A percentile compares a stretch with the other conserved stretches of the same genome.
Conservation (phyloP, 2,888 invertebrate species). For the Eupeodes luniger region DNA sequence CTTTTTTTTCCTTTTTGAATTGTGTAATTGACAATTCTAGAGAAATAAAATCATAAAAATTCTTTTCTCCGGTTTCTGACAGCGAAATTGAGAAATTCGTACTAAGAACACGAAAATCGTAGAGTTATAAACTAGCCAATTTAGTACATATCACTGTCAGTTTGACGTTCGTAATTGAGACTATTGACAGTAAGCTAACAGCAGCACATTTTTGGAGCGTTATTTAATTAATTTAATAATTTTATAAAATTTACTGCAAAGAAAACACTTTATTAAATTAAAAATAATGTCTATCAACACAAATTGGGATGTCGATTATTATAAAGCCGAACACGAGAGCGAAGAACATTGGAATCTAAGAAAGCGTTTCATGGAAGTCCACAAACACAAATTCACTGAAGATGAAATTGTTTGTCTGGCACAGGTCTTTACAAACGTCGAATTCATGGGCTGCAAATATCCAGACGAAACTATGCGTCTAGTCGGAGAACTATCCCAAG, state of each 20-base stretch:
- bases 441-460: conserved; percentile 87
- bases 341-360: conserved; percentile 96
- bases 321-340: conserved; percentile 92
- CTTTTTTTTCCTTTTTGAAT: too few relatives aligned
- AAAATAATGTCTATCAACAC: conserved; percentile 48
- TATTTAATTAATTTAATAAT: neutral
- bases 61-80: too few relatives aligned
- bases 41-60: too few relatives aligned
- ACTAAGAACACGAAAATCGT: too few relatives aligned
- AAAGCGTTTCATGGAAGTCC: conserved; percentile 90
- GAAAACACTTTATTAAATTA: neutral
- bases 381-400: conserved; percentile 91
- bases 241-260: neutral
- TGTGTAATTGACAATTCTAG: too few relatives aligned
- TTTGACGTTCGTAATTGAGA: too few relatives aligned
- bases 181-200: too few relatives aligned
- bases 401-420: conserved; percentile 94
- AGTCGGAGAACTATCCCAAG: conserved; percentile 89
- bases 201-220: too few relatives aligned
- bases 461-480: conserved; percentile 92
- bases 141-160: too few relatives aligned
- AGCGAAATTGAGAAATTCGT: too few relatives aligned
- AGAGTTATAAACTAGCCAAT: too few relatives aligned
- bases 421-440: conserved; percentile 94
- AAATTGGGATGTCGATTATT: conserved; percentile 90